These are phyloP conservation scores for Alauda arvensis DNA, from an alignment of 2,797 vertebrate species.

Conservation along the genomic window DNA sequence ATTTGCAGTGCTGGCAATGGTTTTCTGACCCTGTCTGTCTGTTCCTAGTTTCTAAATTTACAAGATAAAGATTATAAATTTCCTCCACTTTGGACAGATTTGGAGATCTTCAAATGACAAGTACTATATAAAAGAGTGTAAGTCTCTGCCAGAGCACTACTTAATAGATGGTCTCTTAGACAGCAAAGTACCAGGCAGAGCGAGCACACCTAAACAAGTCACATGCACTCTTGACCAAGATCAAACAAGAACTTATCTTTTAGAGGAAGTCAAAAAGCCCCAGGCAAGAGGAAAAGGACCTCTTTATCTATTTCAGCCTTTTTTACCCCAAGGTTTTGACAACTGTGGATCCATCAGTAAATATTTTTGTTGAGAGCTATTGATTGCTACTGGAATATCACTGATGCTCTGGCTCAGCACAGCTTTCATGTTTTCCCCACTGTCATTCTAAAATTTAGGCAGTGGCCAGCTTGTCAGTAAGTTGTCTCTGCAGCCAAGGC, in stretches of 20 bases:
- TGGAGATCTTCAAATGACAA: constrained; percentile 38
- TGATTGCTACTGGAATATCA: neutral
- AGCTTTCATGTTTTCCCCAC: neutral
- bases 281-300: neutral
- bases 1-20: constrained; percentile 12
- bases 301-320: neutral
- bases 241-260: neutral
- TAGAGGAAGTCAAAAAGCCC: neutral
- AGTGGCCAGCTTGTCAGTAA: neutral
- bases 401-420: neutral
- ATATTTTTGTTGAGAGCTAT: neutral
- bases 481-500: neutral
- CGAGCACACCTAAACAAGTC: neutral
- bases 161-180: constrained; percentile 13
- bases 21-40: constrained; percentile 11
- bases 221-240: neutral
- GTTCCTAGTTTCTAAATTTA: constrained; percentile 24
- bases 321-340: neutral
- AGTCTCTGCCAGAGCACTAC: neutral
- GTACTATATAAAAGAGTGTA: neutral
- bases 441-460: neutral
- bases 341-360: neutral
- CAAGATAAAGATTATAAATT: constrained; percentile 24
- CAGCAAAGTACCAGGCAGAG: constrained; percentile 2
- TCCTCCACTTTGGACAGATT: constrained; percentile 26